phyloP scores from a whole-genome alignment of 2,888 invertebrate species.

The Morpho deidamia region DNA sequence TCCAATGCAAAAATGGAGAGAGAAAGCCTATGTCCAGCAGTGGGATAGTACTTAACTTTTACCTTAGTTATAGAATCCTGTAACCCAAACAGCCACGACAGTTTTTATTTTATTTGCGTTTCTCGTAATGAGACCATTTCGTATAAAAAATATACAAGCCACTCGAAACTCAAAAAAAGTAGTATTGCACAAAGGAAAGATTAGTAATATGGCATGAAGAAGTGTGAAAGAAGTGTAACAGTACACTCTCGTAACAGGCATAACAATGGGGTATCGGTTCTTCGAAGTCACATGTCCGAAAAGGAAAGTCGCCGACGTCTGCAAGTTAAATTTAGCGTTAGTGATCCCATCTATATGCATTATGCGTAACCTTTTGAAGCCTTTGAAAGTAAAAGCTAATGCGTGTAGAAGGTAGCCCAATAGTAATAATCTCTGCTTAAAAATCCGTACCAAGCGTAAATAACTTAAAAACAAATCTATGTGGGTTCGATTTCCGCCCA shows the following conservation, averaged over 20 bases:
- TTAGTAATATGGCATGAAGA: conserved; percentile 50
- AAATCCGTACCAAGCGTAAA: too few relatives aligned
- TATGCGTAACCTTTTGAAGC: conserved; percentile 31
- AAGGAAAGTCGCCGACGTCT: conserved; percentile 50
- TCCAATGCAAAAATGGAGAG: too few relatives aligned
- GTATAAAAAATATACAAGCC: conserved; percentile 4
- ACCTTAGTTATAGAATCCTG: too few relatives aligned
- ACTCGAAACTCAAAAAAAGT: conserved; percentile 22
- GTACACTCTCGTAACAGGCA: conserved; percentile 62
- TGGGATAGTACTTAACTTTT: too few relatives aligned
- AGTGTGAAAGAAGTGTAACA: conserved; percentile 65
- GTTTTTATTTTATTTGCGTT: too few relatives aligned
- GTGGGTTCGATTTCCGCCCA: too few relatives aligned
- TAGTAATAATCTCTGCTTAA: too few relatives aligned
- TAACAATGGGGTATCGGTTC: conserved; percentile 71
- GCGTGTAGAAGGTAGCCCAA: too few relatives aligned
- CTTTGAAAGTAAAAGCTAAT: conserved; percentile 52
- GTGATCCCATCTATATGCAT: conserved; percentile 59
- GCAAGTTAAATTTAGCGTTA: conserved; percentile 73
- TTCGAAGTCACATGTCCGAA: conserved; percentile 46
- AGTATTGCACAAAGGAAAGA: conserved; percentile 46
- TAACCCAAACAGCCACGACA: too few relatives aligned
- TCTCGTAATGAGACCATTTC: conserved; percentile 3
- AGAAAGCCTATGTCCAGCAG: too few relatives aligned
- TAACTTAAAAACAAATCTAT: too few relatives aligned